phyloP scores from a whole-genome alignment of 2,797 vertebrate species.

The Kryptopterus vitreolus region DNA sequence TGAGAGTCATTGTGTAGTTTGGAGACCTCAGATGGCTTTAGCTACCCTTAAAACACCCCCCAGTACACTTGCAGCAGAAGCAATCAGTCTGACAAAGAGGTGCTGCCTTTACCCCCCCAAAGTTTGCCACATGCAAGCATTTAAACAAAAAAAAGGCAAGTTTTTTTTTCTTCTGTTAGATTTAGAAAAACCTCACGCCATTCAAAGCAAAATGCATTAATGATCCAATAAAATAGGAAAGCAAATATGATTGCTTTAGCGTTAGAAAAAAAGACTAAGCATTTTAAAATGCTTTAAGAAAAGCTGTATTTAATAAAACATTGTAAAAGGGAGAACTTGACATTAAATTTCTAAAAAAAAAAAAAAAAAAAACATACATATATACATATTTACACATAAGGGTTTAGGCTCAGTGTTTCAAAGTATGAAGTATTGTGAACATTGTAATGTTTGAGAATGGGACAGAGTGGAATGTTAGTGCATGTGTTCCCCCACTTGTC shows the following conservation, averaged over 20 bases:
- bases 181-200: too few relatives aligned
- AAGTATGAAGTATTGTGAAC: slow-evolving; percentile 29
- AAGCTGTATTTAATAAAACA: slow-evolving; percentile 74
- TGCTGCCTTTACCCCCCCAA: neutral
- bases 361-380: too few relatives aligned
- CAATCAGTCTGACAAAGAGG: slow-evolving; percentile 18
- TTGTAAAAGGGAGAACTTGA: slow-evolving; percentile 74
- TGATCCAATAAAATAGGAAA: too few relatives aligned
- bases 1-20: slow-evolving; percentile 56
- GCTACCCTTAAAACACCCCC: slow-evolving; percentile 17
- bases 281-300: slow-evolving; percentile 49
- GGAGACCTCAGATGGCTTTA: slow-evolving; percentile 33
- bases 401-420: slow-evolving; percentile 27
- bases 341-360: slow-evolving; percentile 70
- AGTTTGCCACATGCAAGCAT: slow-evolving; percentile 9
- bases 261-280: slow-evolving; percentile 11
- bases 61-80: slow-evolving; percentile 10
- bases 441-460: neutral
- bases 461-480: slow-evolving; percentile 14
- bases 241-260: too few relatives aligned
- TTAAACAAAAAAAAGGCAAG: neutral
- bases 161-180: neutral
- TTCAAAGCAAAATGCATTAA: neutral
- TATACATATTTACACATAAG: slow-evolving; percentile 66
- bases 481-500: neutral